Evolutionary conservation across 2,113 vertebrate genomes (phyloP).

Genomic region (Salvelinus namaycush): DNA sequence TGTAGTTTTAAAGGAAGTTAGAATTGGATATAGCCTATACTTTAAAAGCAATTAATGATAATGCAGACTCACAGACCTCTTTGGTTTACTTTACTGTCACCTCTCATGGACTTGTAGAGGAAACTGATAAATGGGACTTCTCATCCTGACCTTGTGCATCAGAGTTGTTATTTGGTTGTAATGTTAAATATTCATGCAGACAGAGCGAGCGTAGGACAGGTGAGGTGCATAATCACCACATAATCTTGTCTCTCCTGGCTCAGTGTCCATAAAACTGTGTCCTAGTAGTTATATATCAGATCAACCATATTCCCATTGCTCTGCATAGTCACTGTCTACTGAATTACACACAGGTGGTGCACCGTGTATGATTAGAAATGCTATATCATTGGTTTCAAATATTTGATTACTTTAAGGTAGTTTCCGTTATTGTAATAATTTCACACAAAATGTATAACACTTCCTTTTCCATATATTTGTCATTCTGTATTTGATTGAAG

Average conservation of each 20-base stretch:
- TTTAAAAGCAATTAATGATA: no score
- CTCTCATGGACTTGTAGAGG: no score
- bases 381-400: no score
- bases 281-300: conserved; percentile 9
- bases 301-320: conserved; percentile 7
- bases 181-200: conserved; percentile 50
- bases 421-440: no score
- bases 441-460: no score
- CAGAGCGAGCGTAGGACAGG: conserved; percentile 31
- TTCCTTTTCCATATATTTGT: no score
- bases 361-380: no score
- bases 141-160: background rate
- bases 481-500: no score
- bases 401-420: no score
- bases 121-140: background rate
- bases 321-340: conserved; percentile 2
- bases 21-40: no score
- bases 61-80: background rate
- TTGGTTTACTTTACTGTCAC: background rate
- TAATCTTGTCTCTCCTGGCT: conserved; percentile 35
- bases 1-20: no score
- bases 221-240: conserved; percentile 50
- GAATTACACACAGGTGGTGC: background rate
- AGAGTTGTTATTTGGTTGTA: background rate
- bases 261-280: conserved; percentile 28